A percentile compares a stretch with the other conserved stretches of the same genome.
Evolutionary conservation across 2,888 invertebrate genomes (phyloP).

Genomic region (Plebejus argus): DNA sequence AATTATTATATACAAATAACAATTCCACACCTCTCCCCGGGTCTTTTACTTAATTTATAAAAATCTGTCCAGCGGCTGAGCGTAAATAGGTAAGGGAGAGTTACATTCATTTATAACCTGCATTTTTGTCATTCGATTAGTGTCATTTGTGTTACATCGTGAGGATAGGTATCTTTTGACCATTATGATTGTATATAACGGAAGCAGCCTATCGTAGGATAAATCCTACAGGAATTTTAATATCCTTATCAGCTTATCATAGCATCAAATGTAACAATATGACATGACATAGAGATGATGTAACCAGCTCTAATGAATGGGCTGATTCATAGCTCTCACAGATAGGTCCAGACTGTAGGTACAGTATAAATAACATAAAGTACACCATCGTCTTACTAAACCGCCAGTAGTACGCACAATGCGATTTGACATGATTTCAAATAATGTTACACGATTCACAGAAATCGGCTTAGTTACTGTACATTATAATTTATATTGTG

Average conservation of each 20-base stretch:
- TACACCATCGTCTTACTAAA: not conserved
- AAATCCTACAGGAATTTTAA: not conserved
- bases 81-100: not conserved
- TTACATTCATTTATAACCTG: not conserved
- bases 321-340: conserved; percentile 43
- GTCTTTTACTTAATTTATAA: no score
- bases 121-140: not conserved
- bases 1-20: no score
- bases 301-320: conserved; percentile 43
- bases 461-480: no score
- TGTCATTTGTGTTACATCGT: not conserved
- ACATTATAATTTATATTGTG: no score
- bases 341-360: conserved; percentile 28
- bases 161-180: not conserved
- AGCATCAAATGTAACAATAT: conserved; percentile 2
- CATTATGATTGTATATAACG: not conserved
- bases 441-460: no score
- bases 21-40: no score
- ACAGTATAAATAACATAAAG: not conserved
- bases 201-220: not conserved
- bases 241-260: not conserved
- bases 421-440: not conserved
- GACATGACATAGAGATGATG: not conserved
- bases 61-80: no score
- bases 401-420: not conserved